These are phyloP conservation scores for Nyctibius grandis DNA, from an alignment of 2,797 vertebrate species.

Conservation along the genomic window DNA sequence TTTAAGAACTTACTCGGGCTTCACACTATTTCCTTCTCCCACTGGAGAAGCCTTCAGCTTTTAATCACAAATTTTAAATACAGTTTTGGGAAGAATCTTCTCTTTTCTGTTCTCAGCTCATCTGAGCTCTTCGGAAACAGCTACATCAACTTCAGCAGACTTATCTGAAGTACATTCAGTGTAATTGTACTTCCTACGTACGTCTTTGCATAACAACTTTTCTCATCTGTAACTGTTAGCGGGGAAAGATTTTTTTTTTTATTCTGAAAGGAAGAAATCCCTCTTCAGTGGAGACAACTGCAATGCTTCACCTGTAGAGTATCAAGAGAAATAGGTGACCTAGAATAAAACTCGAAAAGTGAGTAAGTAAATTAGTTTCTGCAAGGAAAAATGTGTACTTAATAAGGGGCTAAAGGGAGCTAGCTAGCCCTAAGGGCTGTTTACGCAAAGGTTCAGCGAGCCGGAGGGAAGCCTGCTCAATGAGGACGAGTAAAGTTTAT, in stretches of 20 bases:
- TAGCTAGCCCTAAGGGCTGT: fast-evolving
- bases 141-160: background rate
- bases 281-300: background rate
- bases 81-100: background rate
- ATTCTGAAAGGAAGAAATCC: background rate
- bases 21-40: background rate
- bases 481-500: too few relatives aligned
- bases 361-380: background rate
- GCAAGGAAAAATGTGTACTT: background rate
- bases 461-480: too few relatives aligned
- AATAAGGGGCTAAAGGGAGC: background rate
- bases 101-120: background rate
- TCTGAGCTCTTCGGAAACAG: background rate
- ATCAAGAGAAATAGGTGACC: background rate
- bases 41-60: background rate
- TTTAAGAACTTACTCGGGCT: background rate
- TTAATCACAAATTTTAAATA: background rate
- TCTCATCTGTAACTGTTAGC: background rate
- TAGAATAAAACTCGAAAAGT: background rate
- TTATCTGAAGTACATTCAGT: fast-evolving
- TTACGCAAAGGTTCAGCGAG: fast-evolving
- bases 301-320: fast-evolving
- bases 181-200: too few relatives aligned
- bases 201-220: fast-evolving
- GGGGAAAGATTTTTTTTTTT: background rate